phyloP scores from a whole-genome alignment of 1,140 invertebrate species.

The Drosophila neocordata region DNA sequence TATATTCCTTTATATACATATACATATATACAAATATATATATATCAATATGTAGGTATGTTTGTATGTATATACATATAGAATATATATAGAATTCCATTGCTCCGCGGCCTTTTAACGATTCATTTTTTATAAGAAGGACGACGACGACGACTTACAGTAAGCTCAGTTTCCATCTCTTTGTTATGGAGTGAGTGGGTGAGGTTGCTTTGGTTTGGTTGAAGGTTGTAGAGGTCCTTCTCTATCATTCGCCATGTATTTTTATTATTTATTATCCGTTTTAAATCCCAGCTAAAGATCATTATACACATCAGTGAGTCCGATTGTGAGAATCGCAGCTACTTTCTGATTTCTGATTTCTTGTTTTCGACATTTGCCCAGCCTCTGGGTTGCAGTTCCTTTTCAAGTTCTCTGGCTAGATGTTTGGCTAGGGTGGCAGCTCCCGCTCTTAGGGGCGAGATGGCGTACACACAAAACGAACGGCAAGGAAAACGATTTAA shows the following conservation, averaged over 20 bases:
- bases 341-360: conserved; percentile 78
- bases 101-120: conserved; percentile 73
- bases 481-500: conserved; percentile 80
- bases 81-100: conserved; percentile 23
- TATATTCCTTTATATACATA: conserved; percentile 65
- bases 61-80: background rate
- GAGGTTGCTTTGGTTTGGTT: background rate
- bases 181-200: conserved; percentile 17
- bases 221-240: background rate
- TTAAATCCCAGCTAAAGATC: conserved; percentile 81
- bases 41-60: background rate
- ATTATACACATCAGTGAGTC: conserved; percentile 82
- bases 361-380: conserved; percentile 75
- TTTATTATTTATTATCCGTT: conserved; percentile 81
- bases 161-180: conserved; percentile 56
- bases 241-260: conserved; percentile 59
- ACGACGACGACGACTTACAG: conserved; percentile 45
- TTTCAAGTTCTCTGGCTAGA: conserved; percentile 37
- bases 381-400: conserved; percentile 5
- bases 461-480: conserved; percentile 33
- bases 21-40: conserved; percentile 16
- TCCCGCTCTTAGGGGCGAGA: no score
- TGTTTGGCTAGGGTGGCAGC: conserved; percentile 14
- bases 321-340: conserved; percentile 79
- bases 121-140: conserved; percentile 75